These are phyloP conservation scores for Acanthosepion pharaonis DNA, from an alignment of 2,888 invertebrate genomes.

Conservation along the genomic window DNA sequence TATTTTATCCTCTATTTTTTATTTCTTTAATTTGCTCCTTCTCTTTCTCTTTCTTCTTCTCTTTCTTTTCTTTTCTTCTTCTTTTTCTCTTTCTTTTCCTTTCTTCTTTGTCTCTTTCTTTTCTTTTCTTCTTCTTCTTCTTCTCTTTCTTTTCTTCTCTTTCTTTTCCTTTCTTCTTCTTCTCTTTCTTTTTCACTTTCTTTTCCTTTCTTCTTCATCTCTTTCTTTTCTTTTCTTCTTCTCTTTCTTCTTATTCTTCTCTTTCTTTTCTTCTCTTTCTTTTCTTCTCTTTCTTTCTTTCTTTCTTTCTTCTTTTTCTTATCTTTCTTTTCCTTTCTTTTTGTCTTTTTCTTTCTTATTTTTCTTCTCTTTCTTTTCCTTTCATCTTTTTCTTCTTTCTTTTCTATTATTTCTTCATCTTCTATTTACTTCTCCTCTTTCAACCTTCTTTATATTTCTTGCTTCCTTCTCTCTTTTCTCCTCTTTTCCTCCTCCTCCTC, in stretches of 20 bases:
- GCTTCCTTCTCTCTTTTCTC: no score
- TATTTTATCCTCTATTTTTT: not conserved
- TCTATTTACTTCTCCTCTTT: no score
- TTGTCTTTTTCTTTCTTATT: not conserved
- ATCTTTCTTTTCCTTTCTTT: not conserved
- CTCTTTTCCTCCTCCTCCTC: not conserved
- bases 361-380: no score
- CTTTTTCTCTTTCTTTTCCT: not conserved
- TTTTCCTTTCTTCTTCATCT: no score
- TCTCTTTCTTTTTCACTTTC: not conserved
- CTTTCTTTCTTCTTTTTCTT: not conserved
- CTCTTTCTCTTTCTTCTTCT: not conserved
- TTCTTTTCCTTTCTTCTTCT: no score
- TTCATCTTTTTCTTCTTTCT: no score
- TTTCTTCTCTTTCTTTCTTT: no score
- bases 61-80: not conserved
- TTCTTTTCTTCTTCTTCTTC: no score
- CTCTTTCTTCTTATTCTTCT: no score
- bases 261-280: not conserved
- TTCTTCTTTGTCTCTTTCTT: not conserved
- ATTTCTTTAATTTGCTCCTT: not conserved
- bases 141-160: not conserved
- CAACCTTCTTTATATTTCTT: no score
- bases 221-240: no score
- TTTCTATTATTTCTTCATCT: not conserved